phyloP scores from a whole-genome alignment of 2,797 vertebrate genomes.

The Enteromius treurensis region DNA sequence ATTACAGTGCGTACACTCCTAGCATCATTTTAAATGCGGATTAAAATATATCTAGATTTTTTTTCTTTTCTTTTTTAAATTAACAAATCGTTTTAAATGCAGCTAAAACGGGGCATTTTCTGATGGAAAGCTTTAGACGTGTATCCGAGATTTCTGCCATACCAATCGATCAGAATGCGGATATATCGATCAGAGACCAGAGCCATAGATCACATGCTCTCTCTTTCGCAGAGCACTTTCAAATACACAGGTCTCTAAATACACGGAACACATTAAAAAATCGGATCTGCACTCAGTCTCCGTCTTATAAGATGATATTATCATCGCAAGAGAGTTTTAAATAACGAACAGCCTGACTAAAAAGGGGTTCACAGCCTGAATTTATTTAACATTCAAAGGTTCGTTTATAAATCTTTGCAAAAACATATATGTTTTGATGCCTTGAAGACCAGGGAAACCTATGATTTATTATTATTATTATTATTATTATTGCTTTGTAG shows the following conservation, averaged over 20 bases:
- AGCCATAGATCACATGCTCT: conserved; percentile 76
- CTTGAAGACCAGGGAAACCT: not conserved
- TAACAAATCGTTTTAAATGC: not conserved
- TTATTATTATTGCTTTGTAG: not conserved
- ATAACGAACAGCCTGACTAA: not conserved
- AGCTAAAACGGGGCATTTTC: not conserved
- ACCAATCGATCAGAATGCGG: conserved; percentile 77
- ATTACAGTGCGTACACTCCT: not conserved
- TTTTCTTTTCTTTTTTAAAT: not conserved
- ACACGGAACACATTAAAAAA: conserved; percentile 47
- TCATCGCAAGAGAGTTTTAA: not conserved
- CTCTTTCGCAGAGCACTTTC: conserved; percentile 75
- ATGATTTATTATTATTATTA: not conserved
- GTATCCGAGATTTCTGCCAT: conserved; percentile 39
- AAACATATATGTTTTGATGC: not conserved
- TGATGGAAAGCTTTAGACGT: conserved; percentile 23
- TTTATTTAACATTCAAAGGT: not conserved
- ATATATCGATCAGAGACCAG: conserved; percentile 77
- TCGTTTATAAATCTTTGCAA: not conserved
- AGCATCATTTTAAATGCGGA: not conserved
- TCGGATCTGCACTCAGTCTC: not conserved
- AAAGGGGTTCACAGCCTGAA: not conserved
- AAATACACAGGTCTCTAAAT: conserved; percentile 79
- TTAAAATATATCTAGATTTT: not conserved
- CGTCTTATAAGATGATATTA: not conserved